Evolutionary conservation across 2,797 vertebrate species (phyloP), one percentile per base, ranked within the genome.

Genomic region (Hafferia zeledoni): DNA sequence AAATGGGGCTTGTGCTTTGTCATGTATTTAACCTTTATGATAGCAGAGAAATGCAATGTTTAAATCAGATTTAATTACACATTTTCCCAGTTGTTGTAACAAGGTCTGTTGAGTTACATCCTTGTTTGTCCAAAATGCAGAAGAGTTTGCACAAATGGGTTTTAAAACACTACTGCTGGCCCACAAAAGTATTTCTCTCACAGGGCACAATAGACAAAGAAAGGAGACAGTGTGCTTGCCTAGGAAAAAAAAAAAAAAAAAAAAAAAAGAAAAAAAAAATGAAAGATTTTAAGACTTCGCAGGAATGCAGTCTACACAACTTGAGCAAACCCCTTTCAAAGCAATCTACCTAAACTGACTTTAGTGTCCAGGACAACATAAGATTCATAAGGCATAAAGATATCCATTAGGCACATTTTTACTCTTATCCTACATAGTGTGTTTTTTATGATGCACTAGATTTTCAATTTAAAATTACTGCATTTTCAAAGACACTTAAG

Each of bases 61-160:
- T 84, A 79, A 93, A 89, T 83, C 41, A 55, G n/a, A n/a, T 94
- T 89, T 89, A 95, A 94, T 90, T 89, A 90, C 65, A 72, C 65
- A 84, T 92, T 94, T 95, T 78, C 74, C 52, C 18, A 9, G 52
- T 13, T 72, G 35, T 79, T 87, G 89, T 56, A 92, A 84, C 49
- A 76, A 84, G n/a, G 35, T 92, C 55, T 60, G 83, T 65, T 65
- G 81, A 89, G 67, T n/a, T 47, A 87, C 23, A 77, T 83, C 52
- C 77, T 91, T 81, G 53, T 44, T 94, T 49, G 35, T 89, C 47
- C 72, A 75, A 93, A 95, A 90, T 59, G 43, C 70, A 93, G 52
- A 72, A 70, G 50, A 74, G 50, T 75, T 84, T 87, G 41, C 52
- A 70, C 69, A 94, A 89, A 79, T 52, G 10, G 14, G 6, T 35